Conservation (phyloP, 2,797 vertebrate genomes). For the Pangasius sanitwongsei region DNA sequence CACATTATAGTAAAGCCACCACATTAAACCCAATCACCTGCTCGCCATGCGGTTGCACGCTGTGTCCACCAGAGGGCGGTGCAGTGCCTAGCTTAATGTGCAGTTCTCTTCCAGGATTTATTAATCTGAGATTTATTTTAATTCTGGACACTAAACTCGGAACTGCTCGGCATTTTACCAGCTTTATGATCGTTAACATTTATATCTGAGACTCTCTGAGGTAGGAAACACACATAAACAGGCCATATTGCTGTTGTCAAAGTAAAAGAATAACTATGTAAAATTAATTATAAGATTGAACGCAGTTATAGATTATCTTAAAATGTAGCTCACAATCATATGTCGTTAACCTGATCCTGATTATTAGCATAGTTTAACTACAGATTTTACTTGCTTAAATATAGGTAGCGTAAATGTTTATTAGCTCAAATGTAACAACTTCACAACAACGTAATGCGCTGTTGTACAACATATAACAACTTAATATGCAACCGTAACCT, state of each 20-base stretch:
- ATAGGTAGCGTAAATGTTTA: background rate
- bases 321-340: too few relatives aligned
- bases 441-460: too few relatives aligned
- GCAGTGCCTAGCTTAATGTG: too few relatives aligned
- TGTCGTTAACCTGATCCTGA: too few relatives aligned
- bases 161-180: background rate
- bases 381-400: background rate
- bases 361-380: background rate
- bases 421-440: background rate
- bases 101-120: background rate
- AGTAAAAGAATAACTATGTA: background rate
- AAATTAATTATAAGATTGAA: background rate
- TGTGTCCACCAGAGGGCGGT: background rate
- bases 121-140: background rate
- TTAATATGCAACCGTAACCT: background rate
- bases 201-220: background rate
- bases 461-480: background rate
- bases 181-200: background rate
- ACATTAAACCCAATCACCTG: background rate
- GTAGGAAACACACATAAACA: background rate
- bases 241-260: background rate
- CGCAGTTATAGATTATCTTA: background rate
- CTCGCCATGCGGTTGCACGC: background rate
- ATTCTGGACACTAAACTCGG: background rate
- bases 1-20: background rate